phyloP scores from a whole-genome alignment of 2,888 invertebrate genomes.

The Sphaerophoria taeniata region DNA sequence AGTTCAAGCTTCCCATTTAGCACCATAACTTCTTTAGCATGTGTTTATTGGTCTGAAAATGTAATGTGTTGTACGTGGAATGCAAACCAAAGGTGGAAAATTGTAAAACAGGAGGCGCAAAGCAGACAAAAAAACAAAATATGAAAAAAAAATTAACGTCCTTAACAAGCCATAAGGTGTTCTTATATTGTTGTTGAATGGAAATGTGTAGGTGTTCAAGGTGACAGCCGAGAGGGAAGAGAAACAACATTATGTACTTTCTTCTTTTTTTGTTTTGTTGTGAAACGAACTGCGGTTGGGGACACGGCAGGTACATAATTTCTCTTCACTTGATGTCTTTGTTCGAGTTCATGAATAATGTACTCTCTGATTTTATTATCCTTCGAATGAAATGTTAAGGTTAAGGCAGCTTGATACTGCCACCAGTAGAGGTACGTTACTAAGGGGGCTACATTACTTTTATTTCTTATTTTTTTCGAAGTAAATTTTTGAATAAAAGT shows the following conservation, averaged over 20 bases:
- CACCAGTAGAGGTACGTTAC: not conserved
- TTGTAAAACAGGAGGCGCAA: not conserved
- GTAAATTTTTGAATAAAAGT: conserved; percentile 4
- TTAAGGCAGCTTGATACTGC: conserved; percentile 1
- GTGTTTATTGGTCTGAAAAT: conserved; percentile 28
- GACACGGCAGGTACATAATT: conserved; percentile 16
- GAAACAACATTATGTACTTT: not conserved
- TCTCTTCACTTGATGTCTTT: conserved; percentile 19
- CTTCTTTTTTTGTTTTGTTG: not conserved
- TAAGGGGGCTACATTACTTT: not conserved
- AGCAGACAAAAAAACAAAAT: not conserved
- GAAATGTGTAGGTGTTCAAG: not conserved
- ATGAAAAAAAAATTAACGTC: not conserved
- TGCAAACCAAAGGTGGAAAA: conserved; percentile 12
- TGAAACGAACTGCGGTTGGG: conserved; percentile 13
- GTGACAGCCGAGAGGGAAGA: not conserved
- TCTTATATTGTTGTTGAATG: too few species aligned
- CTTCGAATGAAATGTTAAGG: conserved; percentile 10
- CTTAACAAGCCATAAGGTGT: not conserved
- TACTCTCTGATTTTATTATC: conserved; percentile 47
- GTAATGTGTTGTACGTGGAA: conserved; percentile 47
- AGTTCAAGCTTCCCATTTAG: not conserved
- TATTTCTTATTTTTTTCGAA: not conserved
- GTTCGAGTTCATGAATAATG: conserved; percentile 51
- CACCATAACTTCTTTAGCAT: conserved; percentile 21